Evolutionary conservation across 1,140 invertebrate species (phyloP), one percentile per base, ranked within the genome.

Genomic region (Ptiloglossa arizonensis): DNA sequence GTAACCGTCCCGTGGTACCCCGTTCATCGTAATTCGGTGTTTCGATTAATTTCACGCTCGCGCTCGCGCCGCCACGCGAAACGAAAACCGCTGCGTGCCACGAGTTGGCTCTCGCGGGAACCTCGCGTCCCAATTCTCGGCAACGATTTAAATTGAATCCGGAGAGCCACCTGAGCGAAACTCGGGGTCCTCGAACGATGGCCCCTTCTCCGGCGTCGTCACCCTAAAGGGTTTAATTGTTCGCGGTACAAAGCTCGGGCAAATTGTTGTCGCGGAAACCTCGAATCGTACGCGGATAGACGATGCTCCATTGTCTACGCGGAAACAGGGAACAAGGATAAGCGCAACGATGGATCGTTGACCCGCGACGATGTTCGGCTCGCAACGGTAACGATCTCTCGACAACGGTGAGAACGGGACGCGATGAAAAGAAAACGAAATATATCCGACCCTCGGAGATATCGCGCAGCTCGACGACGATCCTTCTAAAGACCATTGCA

Each of bases 21-120:
- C 66, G 32, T 73, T 79, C 22, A 17, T 74, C 48, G 59, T 27
- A 29, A n/a, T 70, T 57, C 27, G 27, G 27, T 9, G 54, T 22
- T 57, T 32, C 46, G 59, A 70, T 70, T 70, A 70, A 70, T 57
- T 70, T 70, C 38, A 56, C 15, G 56, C 59, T 62, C 59, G 59
- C 59, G 35, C 6, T 24, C 5, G 35, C 22, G 57, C 19, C 19
- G 27, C 4, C 2, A 32, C 19, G 35, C 19, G 22, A 62, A 62
- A 62, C 24, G 59, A 62, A 62, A 62, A 62, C 32, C 22, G 57
- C 32, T 5, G 59, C 35, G n/a, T 15, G 35, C 35, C 19, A 35
- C 32, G 5, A 8, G 24, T 5, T 15, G 24, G 5, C 54, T 41
- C 13, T 41, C 11, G 41, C 27, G 15, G 0, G 27, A 17, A 57